Evolutionary conservation across 1,140 invertebrate species (phyloP), one percentile per base, ranked within the genome.

Genomic region (Oncopodura yosiiana): DNA sequence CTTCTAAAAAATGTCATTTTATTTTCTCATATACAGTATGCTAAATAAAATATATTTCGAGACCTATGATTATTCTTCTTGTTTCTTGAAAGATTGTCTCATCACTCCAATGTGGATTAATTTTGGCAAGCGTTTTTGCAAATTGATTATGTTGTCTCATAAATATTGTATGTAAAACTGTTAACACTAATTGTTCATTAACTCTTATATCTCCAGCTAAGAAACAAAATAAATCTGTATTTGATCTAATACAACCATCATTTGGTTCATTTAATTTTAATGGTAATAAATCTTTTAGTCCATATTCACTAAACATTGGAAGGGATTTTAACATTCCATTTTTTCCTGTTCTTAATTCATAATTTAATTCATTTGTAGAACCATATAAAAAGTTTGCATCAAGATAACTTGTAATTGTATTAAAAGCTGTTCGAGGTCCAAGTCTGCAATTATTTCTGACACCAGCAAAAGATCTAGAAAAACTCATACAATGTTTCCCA

Each of bases 101-200:
- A 51, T 79, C 75, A 56, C 75, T 69, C 76, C 76, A 77, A 52
- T 77, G 72, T 1, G 72, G 71, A 62, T 78, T 79, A 26, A 76
- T 64, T 21, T 62, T 54, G 32, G 61, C 60, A n/a, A 76, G 62
- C 41, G 68, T 66, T 29, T 54, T 61, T 3, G 74, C 75, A 29
- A 77, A 69, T 19, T 73, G 56, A 58, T 76, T 76, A 64, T 76
- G 73, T 58, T 76, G 72, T 24, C 75, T 58, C 48, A 76, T 65
- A 55, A 75, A 73, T 21, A 78, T 61, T 0, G 69, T 70, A 58
- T 73, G 71, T 18, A 69, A 52, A 34, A 72, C 70, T 2, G 72
- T 69, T 12, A 78, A 52, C 2, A 74, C 72, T 38, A 78, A 63
- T 64, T 79, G 78, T 53, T 79, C 77, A 56, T 77, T 78, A 8